Base-by-base conservation (phyloP, 2,113 vertebrate genomes). In the Muntiacus reevesi region DNA sequence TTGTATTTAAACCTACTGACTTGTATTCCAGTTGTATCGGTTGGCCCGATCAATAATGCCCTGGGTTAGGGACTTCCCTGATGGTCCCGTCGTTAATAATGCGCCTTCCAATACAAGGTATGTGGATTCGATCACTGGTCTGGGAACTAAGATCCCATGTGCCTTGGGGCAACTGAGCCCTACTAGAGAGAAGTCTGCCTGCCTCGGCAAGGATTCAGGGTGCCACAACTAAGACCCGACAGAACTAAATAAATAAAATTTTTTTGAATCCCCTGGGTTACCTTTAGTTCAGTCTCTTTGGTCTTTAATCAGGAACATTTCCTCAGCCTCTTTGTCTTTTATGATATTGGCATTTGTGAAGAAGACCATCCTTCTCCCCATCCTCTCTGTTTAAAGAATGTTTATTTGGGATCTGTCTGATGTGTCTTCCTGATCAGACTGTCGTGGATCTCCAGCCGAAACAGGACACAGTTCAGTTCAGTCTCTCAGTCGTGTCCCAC, bases 391-490 rank as follows among this genome's bases (percentile, higher is more conserved):
- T 3, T 50, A 23, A 40, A 76, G 50, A 25, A 23, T 15, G 60
- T n/a, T 47, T 19, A 19, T 6, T 19, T 60, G 92, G 60, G 50
- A 40, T 55, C 40, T 4, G 14, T 76, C 54, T 86, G 50, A 25
- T 30, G 15, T 59, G 60, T 87, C 67, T 78, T 40, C 19, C 2
- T 71, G 50, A 71, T 54, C 36, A 64, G n/a, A 33, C 25, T 8
- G 50, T n/a, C 1, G 2, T n/a, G 55, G 17, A 5, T 23, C 55
- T 62, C n/a, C 2, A 4, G 47, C 47, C 3, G 0, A 47, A 88
- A 28, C 14, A 16, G 27, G 1, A 14, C 15, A 4, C 3, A 14
- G 45, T 16, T 19, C 16, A 71, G 64, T 71, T 71, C 67, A 40
- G n/a, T 74, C 21, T 5, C 21, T 74, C n/a, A 74, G 67, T 74